phyloP scores from a whole-genome alignment of 1,140 invertebrate genomes.

The Phortica variegata region DNA sequence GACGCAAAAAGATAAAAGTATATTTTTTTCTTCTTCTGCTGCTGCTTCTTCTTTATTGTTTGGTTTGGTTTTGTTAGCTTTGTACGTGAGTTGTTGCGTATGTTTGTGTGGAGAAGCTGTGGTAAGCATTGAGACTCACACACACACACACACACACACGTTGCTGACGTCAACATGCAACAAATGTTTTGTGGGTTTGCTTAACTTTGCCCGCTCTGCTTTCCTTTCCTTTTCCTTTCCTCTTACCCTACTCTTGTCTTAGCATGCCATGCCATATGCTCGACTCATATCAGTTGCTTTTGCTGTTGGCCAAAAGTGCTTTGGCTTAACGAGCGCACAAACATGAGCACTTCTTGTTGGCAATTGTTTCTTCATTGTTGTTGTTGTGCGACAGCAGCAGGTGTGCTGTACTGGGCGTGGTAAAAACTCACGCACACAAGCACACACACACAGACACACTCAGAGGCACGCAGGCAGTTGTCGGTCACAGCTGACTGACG shows the following conservation, averaged over 20 bases:
- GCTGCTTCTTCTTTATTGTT: conserved; percentile 13
- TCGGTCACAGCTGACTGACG: conserved; percentile 47
- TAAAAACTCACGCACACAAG: conserved; percentile 4
- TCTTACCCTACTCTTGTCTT: no score
- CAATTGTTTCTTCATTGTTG: no score
- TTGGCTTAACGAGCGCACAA: no score
- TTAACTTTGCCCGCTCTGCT: no score
- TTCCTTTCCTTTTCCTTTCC: no score
- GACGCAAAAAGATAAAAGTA: conserved; percentile 47
- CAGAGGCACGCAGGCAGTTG: conserved; percentile 6
- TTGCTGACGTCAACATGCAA: conserved; percentile 25
- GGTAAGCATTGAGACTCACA: neutral
- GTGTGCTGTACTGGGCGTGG: conserved; percentile 37
- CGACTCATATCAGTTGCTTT: no score
- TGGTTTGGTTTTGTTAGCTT: conserved; percentile 4
- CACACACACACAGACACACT: conserved; percentile 11
- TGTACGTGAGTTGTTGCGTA: conserved; percentile 9
- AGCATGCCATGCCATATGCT: no score
- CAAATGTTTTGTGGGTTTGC: conserved; percentile 40
- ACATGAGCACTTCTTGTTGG: no score
- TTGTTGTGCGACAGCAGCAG: conserved; percentile 53
- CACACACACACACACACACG: no score
- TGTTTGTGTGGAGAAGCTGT: conserved; percentile 17
- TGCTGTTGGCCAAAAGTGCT: no score
- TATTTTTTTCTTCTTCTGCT: no score